Evolutionary conservation across 2,797 vertebrate genomes (phyloP), one percentile per base, ranked within the genome.

Genomic region (Notamacropus eugenii): DNA sequence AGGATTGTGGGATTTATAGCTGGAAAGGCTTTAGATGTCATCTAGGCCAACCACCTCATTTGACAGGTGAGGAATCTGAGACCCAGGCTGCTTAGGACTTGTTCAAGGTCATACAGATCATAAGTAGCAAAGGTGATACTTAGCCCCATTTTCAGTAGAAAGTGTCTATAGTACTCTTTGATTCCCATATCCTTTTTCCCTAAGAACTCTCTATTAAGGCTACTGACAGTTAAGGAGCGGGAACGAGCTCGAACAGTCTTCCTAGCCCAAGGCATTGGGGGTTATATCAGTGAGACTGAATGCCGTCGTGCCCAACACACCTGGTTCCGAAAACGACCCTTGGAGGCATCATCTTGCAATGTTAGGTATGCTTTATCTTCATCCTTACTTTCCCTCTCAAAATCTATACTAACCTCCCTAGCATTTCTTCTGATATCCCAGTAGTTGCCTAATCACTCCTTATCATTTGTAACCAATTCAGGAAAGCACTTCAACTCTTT

Each of bases 241-340:
- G 99, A 99, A 96, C 98, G 98, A 6, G 99, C 99, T 0, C 99
- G 99, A 2, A 96, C 97, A 0, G 97, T 99, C 46, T 99, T 99
- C 98, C 98, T 99, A 96, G 98, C 99, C 34, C 98, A 97, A 98
- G 99, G 99, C 94, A 98, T 98, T 0, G 99, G 99, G 0, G 98
- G 98, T 0, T 46, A 98, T 93, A 99, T 99, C 28, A 99, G 98
- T 1, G 98, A 98, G 62, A 98, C 98, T 0, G 99, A 99, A 97
- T 99, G 99, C 96, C 99, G 95, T 95, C 99, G 97, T 82, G 99
- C 99, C 54, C 99, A 99, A 98, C 99, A 99, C 91, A 97, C 98
- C 90, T 99, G 99, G 99, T 99, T 99, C 98, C 98, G 99, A 96
- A 99, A 99, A 98, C 99, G 98, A 96, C 99, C 98, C 92, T 99